Conservation (phyloP, 2,888 invertebrate species). For the Ichneumon xanthorius region DNA sequence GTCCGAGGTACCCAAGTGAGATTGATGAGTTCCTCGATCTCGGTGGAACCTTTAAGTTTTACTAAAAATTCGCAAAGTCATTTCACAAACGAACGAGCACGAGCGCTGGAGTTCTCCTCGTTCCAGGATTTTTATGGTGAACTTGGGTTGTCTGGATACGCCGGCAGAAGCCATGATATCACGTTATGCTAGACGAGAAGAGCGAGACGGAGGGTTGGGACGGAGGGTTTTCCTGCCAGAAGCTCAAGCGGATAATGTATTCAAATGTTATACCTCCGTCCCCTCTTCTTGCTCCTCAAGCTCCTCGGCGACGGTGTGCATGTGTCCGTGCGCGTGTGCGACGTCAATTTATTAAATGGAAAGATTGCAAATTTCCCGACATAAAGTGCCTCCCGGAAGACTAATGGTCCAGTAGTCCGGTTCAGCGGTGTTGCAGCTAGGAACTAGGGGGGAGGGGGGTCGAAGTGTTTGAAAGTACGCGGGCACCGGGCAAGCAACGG, state of each 20-base stretch:
- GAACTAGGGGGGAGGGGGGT: conserved; percentile 65
- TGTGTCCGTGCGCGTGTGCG: conserved; percentile 46
- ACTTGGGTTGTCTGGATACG: conserved; percentile 40
- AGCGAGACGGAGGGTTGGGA: conserved; percentile 8
- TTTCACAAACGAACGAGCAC: conserved; percentile 63
- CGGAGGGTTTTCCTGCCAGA: conserved; percentile 60
- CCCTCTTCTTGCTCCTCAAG: conserved; percentile 47
- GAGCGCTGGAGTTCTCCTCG: neutral
- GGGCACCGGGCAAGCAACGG: conserved; percentile 54
- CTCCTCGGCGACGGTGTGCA: conserved; percentile 19
- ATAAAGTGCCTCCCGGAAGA: conserved; percentile 83
- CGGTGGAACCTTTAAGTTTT: conserved; percentile 46
- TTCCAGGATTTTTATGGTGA: conserved; percentile 43
- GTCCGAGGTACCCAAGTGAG: neutral
- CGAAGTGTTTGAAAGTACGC: conserved; percentile 46
- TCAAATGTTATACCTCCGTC: conserved; percentile 82
- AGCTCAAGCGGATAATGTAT: conserved; percentile 79
- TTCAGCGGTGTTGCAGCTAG: conserved; percentile 4
- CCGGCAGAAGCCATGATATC: conserved; percentile 74
- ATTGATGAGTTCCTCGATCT: conserved; percentile 50
- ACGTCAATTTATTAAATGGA: conserved; percentile 85
- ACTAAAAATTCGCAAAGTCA: conserved; percentile 56
- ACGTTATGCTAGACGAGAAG: conserved; percentile 70
- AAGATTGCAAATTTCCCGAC: conserved; percentile 85
- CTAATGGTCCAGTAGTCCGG: conserved; percentile 80